A percentile compares a stretch with the other conserved stretches of the same genome.
Conservation (phyloP, 2,113 vertebrate genomes). For the Falco punctatus region DNA sequence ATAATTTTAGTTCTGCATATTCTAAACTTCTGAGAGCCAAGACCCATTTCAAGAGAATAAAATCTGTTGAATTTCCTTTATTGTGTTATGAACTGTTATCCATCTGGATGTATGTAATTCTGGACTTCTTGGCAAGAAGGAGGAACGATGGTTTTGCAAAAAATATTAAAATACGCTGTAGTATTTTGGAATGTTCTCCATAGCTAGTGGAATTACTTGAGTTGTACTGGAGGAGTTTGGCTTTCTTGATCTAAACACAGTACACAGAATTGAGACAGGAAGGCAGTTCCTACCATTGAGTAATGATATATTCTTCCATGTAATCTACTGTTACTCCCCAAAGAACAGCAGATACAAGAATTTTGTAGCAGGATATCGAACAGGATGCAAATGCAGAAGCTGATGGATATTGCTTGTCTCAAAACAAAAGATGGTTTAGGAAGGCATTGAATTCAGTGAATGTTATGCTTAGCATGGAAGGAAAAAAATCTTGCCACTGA, state of each 20-base stretch:
- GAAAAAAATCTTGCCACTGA: neutral
- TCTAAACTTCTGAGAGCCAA: neutral
- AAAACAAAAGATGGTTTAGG: neutral
- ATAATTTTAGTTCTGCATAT: neutral
- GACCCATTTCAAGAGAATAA: neutral
- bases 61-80: neutral
- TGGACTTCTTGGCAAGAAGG: neutral
- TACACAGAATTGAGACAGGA: neutral
- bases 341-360: neutral
- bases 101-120: neutral
- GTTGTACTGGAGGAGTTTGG: neutral
- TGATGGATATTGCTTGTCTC: neutral
- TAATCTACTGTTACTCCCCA: neutral
- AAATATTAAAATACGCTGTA: neutral
- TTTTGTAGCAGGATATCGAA: neutral
- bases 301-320: neutral
- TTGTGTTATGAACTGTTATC: neutral
- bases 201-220: neutral
- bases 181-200: neutral
- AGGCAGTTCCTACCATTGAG: neutral
- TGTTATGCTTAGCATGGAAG: neutral
- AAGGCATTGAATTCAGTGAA: neutral
- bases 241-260: neutral
- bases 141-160: neutral
- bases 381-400: neutral